Percentiles rank a stretch among this genome's conserved stretches.
Evolutionary conservation across 2,113 vertebrate genomes (phyloP).

Genomic region (Bambusicola thoracicus): DNA sequence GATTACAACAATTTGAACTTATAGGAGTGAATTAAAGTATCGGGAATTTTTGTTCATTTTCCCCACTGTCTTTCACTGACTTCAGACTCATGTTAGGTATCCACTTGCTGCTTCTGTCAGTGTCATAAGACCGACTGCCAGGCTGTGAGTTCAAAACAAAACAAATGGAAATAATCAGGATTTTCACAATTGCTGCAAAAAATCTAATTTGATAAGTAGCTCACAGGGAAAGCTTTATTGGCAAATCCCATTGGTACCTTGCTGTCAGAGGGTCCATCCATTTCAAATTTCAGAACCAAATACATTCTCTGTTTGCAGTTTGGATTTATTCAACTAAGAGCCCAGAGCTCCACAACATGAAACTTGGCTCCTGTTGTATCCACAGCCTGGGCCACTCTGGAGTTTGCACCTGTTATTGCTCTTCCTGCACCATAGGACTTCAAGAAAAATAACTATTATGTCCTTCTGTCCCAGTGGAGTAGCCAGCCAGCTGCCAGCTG

Average conservation of each 20-base stretch:
- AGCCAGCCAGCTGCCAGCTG: background rate
- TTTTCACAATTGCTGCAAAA: background rate
- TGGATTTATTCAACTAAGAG: background rate
- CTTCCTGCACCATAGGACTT: background rate
- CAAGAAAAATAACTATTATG: background rate
- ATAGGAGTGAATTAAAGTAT: background rate
- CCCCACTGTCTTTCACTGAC: background rate
- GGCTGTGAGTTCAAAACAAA: constrained; percentile 7
- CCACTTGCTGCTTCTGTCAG: background rate
- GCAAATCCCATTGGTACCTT: background rate
- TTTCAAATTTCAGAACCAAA: background rate
- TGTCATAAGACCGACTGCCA: background rate
- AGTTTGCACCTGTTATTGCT: background rate
- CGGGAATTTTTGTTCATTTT: background rate
- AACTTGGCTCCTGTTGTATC: background rate
- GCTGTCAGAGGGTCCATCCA: background rate
- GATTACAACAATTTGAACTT: background rate
- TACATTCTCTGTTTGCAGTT: background rate
- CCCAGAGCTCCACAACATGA: background rate
- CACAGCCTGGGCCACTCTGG: background rate
- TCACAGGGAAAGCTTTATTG: background rate
- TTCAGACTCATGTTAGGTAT: background rate
- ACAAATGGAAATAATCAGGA: background rate
- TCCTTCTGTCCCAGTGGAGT: background rate
- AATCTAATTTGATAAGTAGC: background rate